phyloP scores from a whole-genome alignment of 2,797 vertebrate genomes.

The Carcharodon carcharias region DNA sequence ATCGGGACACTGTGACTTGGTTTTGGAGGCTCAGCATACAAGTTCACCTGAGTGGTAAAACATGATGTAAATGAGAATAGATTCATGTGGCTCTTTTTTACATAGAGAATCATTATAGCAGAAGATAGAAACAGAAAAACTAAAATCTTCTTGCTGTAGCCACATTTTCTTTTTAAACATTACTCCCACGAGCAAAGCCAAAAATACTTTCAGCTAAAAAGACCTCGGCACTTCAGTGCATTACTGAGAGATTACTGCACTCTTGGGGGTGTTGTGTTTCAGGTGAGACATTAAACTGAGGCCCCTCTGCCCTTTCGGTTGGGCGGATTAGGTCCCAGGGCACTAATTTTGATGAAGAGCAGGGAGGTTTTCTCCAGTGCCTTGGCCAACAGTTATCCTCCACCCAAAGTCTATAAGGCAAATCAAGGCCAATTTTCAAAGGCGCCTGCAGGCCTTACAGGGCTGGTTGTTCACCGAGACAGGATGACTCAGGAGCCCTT shows the following conservation, averaged over 20 bases:
- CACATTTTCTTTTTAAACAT: background rate
- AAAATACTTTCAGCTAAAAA: background rate
- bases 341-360: too few relatives aligned
- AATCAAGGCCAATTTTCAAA: too few relatives aligned
- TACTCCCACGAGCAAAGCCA: background rate
- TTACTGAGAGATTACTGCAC: background rate
- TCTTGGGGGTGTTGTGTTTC: background rate
- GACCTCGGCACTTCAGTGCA: background rate
- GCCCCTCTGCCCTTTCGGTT: too few relatives aligned
- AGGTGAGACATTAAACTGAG: too few relatives aligned
- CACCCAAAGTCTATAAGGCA: too few relatives aligned
- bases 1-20: constrained; percentile 53
- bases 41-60: constrained; percentile 64
- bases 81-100: too few relatives aligned
- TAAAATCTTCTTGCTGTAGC: background rate
- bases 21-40: constrained; percentile 65
- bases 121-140: background rate
- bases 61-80: rapidly evolving
- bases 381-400: too few relatives aligned
- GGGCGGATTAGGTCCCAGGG: too few relatives aligned
- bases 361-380: too few relatives aligned
- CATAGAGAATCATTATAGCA: background rate
- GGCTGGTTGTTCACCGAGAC: too few relatives aligned
- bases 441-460: too few relatives aligned
- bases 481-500: too few relatives aligned